Evolutionary conservation across 2,113 vertebrate species (phyloP), one percentile per base, ranked within the genome.

Genomic region (Zosterops japonicus): DNA sequence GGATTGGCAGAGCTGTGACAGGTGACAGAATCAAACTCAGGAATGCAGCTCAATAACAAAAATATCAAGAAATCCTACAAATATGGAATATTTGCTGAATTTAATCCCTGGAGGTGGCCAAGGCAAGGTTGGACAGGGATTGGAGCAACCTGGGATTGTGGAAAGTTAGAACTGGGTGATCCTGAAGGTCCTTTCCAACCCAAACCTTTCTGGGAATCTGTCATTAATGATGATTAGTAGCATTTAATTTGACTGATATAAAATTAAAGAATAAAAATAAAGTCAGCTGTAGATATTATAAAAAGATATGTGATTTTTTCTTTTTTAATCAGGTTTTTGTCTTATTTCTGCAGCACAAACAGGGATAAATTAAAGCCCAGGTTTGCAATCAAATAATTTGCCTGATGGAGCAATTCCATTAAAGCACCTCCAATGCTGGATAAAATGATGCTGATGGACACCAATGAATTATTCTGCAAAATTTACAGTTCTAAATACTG

Each of bases 221-320:
- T 25, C 10, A n/a, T 0, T 49, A 18, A 33, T 35, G 17, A 46
- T 29, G 8, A 59, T 52, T 1, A 25, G 13, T 0, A 11, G 20
- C 3, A 35, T 36, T 55, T 12, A 14, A 1, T 18, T 7, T 6
- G 6, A 27, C 2, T 2, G 2, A 50, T 2, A 55, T 1, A 25
- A 75, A 91, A 42, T 50, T 42, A 36, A 60, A 50, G 6, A n/a
- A 19, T 22, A 69, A 49, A 57, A 92, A 11, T 36, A 5, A 61
- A 74, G 24, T 18, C 60, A 71, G n/a, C n/a, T 36, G 16, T 31
- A 49, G 35, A 39, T 61, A 61, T 24, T 9, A 4, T 0, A 52
- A 11, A 63, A 79, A 42, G 11, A 36, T 5, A 20, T 0, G 2
- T 33, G 7, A 20, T 5, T 7, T 47, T 60, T 39, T 47, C 33